Conservation (phyloP, 2,888 invertebrate genomes). For the Dysmachus trigonus region DNA sequence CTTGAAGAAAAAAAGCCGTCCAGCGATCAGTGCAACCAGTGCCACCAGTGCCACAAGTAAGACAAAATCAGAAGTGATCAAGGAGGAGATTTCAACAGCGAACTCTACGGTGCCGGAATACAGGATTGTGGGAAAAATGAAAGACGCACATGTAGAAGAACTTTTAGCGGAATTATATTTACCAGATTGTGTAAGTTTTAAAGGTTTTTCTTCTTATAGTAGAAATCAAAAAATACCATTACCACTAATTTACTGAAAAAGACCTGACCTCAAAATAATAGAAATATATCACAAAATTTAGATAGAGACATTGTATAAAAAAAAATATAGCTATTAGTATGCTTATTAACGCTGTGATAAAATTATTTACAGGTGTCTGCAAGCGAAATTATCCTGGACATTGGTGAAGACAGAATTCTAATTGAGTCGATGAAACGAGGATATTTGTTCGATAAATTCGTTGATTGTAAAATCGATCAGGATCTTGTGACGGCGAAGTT, state of each 20-base stretch:
- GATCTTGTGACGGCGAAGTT: constrained; percentile 66
- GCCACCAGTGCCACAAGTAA: constrained; percentile 55
- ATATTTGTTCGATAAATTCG: constrained; percentile 74
- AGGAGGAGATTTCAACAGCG: constrained; percentile 55
- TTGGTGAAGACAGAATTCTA: constrained; percentile 80
- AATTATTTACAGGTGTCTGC: constrained; percentile 69
- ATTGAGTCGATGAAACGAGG: constrained; percentile 71
- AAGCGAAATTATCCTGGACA: constrained; percentile 72
- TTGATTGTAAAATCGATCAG: constrained; percentile 73
- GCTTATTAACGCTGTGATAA: too few species aligned
- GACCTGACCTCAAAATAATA: too few species aligned
- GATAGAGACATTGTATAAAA: too few species aligned
- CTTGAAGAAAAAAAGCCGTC: background rate
- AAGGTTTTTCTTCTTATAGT: too few species aligned
- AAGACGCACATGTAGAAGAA: constrained; percentile 57
- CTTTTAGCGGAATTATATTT: constrained; percentile 62
- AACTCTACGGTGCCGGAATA: constrained; percentile 67
- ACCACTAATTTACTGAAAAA: too few species aligned
- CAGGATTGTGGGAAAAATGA: constrained; percentile 69
- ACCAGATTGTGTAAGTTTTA: constrained; percentile 60
- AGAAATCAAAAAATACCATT: too few species aligned
- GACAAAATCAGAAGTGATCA: constrained; percentile 51
- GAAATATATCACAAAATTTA: too few species aligned
- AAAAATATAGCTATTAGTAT: too few species aligned
- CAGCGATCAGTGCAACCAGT: constrained; percentile 52